phyloP scores from a whole-genome alignment of 2,113 vertebrate species.

The Dasyprocta punctata region DNA sequence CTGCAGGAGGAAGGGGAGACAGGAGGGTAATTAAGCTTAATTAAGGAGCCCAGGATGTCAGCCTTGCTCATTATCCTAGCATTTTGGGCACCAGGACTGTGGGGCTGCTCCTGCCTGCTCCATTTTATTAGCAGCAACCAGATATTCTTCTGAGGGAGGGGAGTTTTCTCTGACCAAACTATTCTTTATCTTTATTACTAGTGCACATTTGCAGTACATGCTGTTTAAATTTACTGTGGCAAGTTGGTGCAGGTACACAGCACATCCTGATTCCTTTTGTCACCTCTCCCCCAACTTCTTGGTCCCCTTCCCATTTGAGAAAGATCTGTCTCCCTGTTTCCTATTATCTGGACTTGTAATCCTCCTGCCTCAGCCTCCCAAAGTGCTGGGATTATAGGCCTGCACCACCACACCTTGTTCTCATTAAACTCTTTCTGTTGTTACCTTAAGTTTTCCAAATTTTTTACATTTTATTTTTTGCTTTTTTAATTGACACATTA shows the following conservation, averaged over 20 bases:
- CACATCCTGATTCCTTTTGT: background rate
- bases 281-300: background rate
- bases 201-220: background rate
- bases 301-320: background rate
- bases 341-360: background rate
- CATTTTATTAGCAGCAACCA: background rate
- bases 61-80: background rate
- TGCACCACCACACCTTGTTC: background rate
- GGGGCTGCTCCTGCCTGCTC: background rate
- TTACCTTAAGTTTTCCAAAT: background rate
- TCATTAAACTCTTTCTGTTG: background rate
- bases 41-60: conserved; percentile 50
- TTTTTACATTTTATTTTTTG: background rate
- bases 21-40: background rate
- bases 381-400: background rate
- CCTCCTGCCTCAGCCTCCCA: background rate
- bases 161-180: background rate
- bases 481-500: background rate
- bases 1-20: background rate
- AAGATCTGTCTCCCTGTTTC: background rate
- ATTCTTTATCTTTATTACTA: background rate
- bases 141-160: background rate
- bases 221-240: background rate
- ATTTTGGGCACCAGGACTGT: background rate
- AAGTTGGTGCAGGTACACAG: background rate